A percentile compares a stretch with the other conserved stretches of the same genome.
These are phyloP conservation scores for Rallus limicola DNA, from an alignment of 2,113 vertebrate species.

Conservation along the genomic window DNA sequence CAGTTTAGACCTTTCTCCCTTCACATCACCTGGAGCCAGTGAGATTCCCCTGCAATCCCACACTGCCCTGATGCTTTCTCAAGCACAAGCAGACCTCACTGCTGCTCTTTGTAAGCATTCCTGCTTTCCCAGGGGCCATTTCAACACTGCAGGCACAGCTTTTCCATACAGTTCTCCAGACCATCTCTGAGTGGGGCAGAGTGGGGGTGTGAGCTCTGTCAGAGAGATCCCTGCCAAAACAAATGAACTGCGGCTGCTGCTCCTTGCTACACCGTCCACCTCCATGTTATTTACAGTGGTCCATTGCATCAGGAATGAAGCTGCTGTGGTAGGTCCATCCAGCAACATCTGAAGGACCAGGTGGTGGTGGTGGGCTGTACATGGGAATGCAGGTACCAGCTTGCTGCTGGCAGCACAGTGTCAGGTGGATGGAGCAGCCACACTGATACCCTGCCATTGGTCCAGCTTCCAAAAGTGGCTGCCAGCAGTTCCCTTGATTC, in stretches of 20 bases:
- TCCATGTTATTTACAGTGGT: neutral
- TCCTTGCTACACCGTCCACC: neutral
- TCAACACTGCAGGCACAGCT: neutral
- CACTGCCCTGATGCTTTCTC: neutral
- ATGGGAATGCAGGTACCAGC: neutral
- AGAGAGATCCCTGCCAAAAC: neutral
- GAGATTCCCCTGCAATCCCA: neutral
- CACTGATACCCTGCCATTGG: neutral
- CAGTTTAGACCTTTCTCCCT: neutral
- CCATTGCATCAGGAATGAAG: neutral
- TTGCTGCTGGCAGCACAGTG: neutral
- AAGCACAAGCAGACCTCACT: neutral
- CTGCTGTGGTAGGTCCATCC: neutral
- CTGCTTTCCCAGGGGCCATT: neutral
- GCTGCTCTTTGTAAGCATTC: accelerated
- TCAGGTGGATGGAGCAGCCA: neutral
- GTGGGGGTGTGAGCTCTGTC: neutral
- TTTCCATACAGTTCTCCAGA: neutral
- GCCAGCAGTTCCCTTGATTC: neutral
- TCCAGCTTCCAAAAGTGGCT: neutral
- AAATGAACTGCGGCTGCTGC: accelerated
- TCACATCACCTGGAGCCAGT: accelerated
- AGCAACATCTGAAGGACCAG: neutral
- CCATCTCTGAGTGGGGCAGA: neutral
- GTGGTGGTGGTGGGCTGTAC: no score